Evolutionary conservation across 2,888 invertebrate species (phyloP), one percentile per base, ranked within the genome.

Genomic region (Polymixis flavicincta): DNA sequence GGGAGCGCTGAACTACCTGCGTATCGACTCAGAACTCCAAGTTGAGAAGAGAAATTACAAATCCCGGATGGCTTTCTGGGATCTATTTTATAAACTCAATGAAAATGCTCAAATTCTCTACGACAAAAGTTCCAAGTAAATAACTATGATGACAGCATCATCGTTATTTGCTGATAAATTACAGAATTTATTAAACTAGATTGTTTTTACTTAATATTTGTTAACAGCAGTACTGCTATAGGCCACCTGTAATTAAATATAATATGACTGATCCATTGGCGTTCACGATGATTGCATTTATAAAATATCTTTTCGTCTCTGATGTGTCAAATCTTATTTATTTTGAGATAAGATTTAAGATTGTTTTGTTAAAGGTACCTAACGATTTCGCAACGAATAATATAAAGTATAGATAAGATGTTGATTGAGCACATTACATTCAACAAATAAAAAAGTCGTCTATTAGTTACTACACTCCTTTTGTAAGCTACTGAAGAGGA

Each of bases 1-100:
- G 60, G 87, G 87, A 28, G 65, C 71, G 8, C 19, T 82, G 8
- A 78, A 83, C 72, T 91, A 85, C 48, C 78, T 92, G 52, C 75
- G 87, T 48, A 90, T 92, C 48, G 86, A 90, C 74, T 78, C 84
- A 14, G 85, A 90, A 48, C 75, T 91, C 8, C 82, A 71, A 67
- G 73, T 91, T 32, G 76, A 88, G 54, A 84, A 81, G 50, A 88
- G 91, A 70, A 85, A 83, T 70, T 88, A 88, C 63, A 87, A 89
- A 22, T 79, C 84, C 14, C 87, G 92, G 72, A 90, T 92, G 82
- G 85, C 91, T 37, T 89, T 92, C 74, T 92, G 92, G 92, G 87
- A 92, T 69, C 68, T 91, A 17, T 90, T 92, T 80, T 91, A 90
- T 52, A 89, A 84, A 81, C 64, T 89, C 1, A 88, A 90, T 64